Percentiles rank a stretch among this genome's conserved stretches.
These are phyloP conservation scores for Gopherus flavomarginatus DNA, from an alignment of 2,113 vertebrate species.

Conservation along the genomic window DNA sequence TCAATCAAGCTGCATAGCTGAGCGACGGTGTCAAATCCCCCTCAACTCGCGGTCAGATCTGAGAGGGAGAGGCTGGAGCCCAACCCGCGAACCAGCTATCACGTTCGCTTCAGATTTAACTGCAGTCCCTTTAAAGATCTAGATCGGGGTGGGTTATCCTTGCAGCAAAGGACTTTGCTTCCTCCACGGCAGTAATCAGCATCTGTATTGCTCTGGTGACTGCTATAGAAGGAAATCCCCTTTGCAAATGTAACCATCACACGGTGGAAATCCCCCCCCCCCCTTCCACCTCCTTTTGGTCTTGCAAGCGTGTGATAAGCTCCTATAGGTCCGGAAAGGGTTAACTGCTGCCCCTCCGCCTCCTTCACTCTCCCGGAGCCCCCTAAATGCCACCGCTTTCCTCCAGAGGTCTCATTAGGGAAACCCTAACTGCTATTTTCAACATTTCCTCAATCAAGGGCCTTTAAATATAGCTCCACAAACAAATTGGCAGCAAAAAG, in stretches of 20 bases:
- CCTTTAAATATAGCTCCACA: constrained; percentile 84
- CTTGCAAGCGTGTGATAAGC: background rate
- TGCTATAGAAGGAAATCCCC: no score
- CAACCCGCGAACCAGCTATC: background rate
- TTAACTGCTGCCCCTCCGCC: constrained; percentile 68
- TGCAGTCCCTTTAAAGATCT: no score
- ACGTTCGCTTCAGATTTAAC: no score
- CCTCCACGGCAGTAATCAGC: background rate
- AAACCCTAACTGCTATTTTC: constrained; percentile 83
- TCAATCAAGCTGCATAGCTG: no score
- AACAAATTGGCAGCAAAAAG: constrained; percentile 81
- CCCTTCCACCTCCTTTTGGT: background rate
- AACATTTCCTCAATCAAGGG: constrained; percentile 86
- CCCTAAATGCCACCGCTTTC: constrained; percentile 75
- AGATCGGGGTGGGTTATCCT: no score
- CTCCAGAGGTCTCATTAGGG: constrained; percentile 87
- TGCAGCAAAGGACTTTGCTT: no score
- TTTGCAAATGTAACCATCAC: background rate
- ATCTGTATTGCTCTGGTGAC: no score
- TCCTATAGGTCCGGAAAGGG: constrained; percentile 66
- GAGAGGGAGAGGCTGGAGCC: background rate
- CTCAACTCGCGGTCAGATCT: no score
- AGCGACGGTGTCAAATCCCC: no score
- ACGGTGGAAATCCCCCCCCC: background rate
- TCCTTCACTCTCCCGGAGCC: constrained; percentile 50